Conservation (phyloP, 2,888 invertebrate genomes). For the Crossocerus cetratus region DNA sequence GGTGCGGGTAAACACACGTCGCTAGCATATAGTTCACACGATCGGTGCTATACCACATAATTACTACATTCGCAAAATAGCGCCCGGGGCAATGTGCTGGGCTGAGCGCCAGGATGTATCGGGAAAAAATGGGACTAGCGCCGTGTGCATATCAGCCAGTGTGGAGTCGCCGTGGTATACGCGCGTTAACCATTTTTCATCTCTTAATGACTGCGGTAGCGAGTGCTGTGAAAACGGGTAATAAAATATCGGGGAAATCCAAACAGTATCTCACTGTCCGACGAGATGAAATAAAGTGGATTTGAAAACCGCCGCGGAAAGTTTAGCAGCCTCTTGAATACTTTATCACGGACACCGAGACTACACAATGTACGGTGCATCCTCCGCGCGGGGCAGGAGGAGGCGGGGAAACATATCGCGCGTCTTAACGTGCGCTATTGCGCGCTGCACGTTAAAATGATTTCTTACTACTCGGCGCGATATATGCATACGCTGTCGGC, state of each 20-base stretch:
- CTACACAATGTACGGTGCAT: too few species aligned
- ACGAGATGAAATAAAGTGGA: constrained; percentile 41
- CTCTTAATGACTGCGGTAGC: background rate
- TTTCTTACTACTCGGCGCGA: constrained; percentile 30
- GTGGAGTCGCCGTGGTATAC: background rate
- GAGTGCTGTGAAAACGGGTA: background rate
- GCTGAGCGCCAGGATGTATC: background rate
- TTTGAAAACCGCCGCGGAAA: constrained; percentile 40
- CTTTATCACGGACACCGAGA: constrained; percentile 27
- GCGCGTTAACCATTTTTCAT: background rate
- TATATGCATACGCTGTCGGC: constrained; percentile 8
- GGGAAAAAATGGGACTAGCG: background rate
- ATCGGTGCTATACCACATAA: background rate
- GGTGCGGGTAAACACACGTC: background rate
- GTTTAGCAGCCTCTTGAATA: constrained; percentile 39
- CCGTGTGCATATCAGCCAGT: background rate
- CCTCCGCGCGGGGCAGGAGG: constrained; percentile 13
- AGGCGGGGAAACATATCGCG: constrained; percentile 15
- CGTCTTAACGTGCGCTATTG: constrained; percentile 26
- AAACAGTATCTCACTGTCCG: constrained; percentile 21
- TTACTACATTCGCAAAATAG: background rate
- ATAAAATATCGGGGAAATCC: constrained; percentile 17
- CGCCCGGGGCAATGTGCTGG: background rate
- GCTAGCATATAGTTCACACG: background rate
- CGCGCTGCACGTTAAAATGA: constrained; percentile 41